phyloP scores from a whole-genome alignment of 1,140 invertebrate genomes.

The Solenopsis invicta region DNA sequence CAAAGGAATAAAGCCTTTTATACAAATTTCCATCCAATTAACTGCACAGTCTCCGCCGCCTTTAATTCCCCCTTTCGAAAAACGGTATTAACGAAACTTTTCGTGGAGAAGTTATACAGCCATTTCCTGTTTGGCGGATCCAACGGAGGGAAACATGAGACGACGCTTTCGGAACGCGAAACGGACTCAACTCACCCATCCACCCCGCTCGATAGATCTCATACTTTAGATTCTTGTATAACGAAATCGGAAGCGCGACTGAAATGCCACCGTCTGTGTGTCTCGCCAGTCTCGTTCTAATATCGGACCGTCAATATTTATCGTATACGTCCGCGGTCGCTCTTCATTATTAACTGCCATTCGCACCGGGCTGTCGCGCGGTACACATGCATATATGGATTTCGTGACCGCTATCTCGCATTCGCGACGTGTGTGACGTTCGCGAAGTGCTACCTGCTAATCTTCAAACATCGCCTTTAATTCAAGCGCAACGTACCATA shows the following conservation, averaged over 20 bases:
- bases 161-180: neutral
- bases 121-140: neutral
- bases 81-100: neutral
- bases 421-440: neutral
- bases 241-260: slow-evolving; percentile 15
- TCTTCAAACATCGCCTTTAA: slow-evolving; percentile 45
- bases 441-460: slow-evolving; percentile 53
- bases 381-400: neutral
- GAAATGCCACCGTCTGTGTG: neutral
- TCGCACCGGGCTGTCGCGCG: neutral
- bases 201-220: neutral
- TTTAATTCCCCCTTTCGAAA: neutral
- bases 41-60: neutral
- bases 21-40: slow-evolving; percentile 25
- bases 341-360: slow-evolving; percentile 47
- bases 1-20: neutral
- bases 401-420: slow-evolving; percentile 3
- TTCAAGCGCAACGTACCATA: slow-evolving; percentile 9
- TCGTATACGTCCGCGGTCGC: slow-evolving; percentile 13
- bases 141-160: neutral
- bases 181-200: neutral
- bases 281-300: slow-evolving; percentile 35
- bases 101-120: neutral
- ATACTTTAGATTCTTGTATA: neutral
- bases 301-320: slow-evolving; percentile 57